Base-by-base conservation (phyloP, 1,140 invertebrate species). In the Leptinotarsa lineolata region DNA sequence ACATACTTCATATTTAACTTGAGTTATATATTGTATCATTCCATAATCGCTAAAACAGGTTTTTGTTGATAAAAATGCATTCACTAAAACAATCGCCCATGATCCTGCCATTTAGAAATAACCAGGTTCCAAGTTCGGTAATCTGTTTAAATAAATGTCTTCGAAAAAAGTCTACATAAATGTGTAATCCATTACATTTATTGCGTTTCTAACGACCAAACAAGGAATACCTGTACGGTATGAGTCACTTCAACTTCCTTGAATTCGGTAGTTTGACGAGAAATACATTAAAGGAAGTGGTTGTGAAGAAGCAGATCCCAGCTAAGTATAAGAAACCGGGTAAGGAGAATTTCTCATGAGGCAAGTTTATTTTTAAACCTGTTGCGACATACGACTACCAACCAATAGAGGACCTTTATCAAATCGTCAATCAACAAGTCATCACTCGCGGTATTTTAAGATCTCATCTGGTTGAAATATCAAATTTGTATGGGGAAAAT, bases 291-390 rank as follows among this genome's bases (percentile, higher is more conserved):
- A 54, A 18, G 48, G 48, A 54, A 54, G 48, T 54, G 48, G 48
- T 54, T 18, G 48, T n/a, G 48, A 54, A 54, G 48, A 54, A 54
- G n/a, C 48, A 54, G 48, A 54, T 54, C n/a, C 48, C 13, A 54
- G 16, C 48, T 54, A 54, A 54, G 15, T 54, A 54, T 5, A 54
- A 54, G 48, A 54, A 54, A 54, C 6, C 48, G n/a, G 48, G 48
- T 15, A 54, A 54, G 12, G 48, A 54, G 48, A 54, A 54, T 54
- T 54, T n/a, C 48, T 18, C n/a, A 54, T 5, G 48, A 54, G 48
- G 48, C 48, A 18, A 54, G 48, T 15, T 54, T 54, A 54, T 54
- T 54, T 54, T 54, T 54, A n/a, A 54, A 54, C 48, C 48, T 8
- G 16, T 54, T 54, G 48, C 48, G 16, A 54, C 48, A 54, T 39